Conservation (phyloP, 2,888 invertebrate species). For the Trichogramma evanescens region DNA sequence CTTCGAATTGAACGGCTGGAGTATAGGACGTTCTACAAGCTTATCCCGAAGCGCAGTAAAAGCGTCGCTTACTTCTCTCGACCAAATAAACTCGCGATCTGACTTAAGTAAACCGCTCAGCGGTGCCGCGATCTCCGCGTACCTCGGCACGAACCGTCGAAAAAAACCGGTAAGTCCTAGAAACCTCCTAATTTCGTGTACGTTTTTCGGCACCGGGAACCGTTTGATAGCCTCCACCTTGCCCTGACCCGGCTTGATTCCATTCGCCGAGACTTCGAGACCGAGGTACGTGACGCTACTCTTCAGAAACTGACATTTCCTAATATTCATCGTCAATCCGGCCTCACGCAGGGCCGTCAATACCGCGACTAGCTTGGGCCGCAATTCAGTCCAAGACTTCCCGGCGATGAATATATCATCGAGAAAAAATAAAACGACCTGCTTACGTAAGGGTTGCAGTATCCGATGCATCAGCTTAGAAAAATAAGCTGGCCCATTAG, state of each 20-base stretch:
- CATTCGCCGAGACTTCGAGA: background rate
- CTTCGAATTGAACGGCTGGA: constrained; percentile 9
- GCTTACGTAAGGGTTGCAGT: constrained; percentile 19
- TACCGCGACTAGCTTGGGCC: constrained; percentile 17
- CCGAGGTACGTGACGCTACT: background rate
- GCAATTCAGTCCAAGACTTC: constrained; percentile 24
- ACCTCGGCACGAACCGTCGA: constrained; percentile 6
- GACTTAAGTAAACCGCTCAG: background rate
- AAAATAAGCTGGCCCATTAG: constrained; percentile 29
- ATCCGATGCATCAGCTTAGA: constrained; percentile 11
- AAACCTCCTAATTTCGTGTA: constrained; percentile 11
- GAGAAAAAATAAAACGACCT: constrained; percentile 27
- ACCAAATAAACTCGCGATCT: background rate
- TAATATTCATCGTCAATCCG: background rate
- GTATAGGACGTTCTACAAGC: background rate
- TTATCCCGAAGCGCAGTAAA: background rate
- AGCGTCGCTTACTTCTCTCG: background rate
- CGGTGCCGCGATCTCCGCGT: constrained; percentile 4
- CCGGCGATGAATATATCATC: constrained; percentile 32
- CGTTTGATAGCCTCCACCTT: background rate
- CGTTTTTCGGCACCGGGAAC: constrained; percentile 3
- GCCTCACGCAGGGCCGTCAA: background rate
- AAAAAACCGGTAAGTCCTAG: constrained; percentile 11
- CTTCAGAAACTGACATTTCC: background rate
- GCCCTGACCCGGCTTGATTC: background rate